A percentile compares a stretch with the other conserved stretches of the same genome.
Conservation (phyloP, 2,797 vertebrate genomes). For the Macroramphosus scolopax region DNA sequence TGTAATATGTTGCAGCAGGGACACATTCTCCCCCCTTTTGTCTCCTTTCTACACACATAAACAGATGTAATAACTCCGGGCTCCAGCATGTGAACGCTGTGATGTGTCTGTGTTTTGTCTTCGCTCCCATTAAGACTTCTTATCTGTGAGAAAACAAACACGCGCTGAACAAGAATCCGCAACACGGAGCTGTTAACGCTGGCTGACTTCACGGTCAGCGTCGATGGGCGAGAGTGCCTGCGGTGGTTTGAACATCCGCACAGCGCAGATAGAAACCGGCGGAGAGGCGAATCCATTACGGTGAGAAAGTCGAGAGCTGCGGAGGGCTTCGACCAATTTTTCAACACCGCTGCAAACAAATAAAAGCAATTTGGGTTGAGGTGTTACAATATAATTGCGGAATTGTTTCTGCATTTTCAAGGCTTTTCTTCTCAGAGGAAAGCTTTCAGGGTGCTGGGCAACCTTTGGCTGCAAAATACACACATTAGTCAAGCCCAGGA, state of each 20-base stretch:
- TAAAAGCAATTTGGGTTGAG: not conserved
- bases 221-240: constrained; percentile 9
- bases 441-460: too few species aligned
- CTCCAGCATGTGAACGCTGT: not conserved
- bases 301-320: constrained; percentile 10
- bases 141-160: constrained; percentile 26
- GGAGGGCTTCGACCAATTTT: too few species aligned
- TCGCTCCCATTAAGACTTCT: not conserved
- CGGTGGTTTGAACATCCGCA: constrained; percentile 20
- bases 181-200: constrained; percentile 8
- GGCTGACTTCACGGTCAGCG: constrained; percentile 6
- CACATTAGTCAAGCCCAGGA: too few species aligned
- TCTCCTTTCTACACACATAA: not conserved
- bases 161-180: constrained; percentile 3
- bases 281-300: constrained; percentile 15
- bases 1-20: constrained; percentile 8
- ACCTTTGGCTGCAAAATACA: too few species aligned
- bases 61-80: not conserved
- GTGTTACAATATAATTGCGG: too few species aligned
- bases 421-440: too few species aligned
- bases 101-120: constrained; percentile 3
- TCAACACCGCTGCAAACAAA: not conserved
- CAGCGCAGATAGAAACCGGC: not conserved
- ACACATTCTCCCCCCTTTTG: not conserved
- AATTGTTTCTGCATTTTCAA: too few species aligned